Percentiles rank a stretch among this genome's conserved stretches.
Conservation (phyloP, 2,113 vertebrate species). For the Melanotaenia duboulayi region DNA sequence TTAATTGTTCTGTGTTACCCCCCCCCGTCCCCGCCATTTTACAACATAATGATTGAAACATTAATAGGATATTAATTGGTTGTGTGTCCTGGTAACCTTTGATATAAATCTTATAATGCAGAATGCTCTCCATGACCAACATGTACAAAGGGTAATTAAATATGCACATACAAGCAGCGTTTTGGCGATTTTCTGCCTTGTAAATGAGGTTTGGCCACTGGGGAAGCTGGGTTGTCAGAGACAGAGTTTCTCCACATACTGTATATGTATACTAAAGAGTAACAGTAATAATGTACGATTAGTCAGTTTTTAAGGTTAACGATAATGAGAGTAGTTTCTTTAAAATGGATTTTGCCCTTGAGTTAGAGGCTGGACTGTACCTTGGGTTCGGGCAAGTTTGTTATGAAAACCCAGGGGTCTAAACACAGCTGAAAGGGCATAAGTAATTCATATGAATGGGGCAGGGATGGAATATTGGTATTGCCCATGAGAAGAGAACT, state of each 20-base stretch:
- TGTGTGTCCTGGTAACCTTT: slow-evolving; percentile 81
- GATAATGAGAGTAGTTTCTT: slow-evolving; percentile 41
- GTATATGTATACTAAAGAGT: slow-evolving; percentile 1
- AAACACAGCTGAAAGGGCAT: slow-evolving; percentile 66
- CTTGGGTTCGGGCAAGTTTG: slow-evolving; percentile 57
- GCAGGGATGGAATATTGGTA: slow-evolving; percentile 49
- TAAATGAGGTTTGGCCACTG: slow-evolving; percentile 48
- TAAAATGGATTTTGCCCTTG: slow-evolving; percentile 68
- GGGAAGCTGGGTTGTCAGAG: slow-evolving; percentile 26
- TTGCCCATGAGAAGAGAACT: slow-evolving; percentile 72
- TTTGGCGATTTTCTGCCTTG: slow-evolving; percentile 57
- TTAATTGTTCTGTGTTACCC: slow-evolving; percentile 78
- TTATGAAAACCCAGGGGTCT: slow-evolving; percentile 62
- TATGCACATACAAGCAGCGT: slow-evolving; percentile 57
- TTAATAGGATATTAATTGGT: slow-evolving; percentile 80
- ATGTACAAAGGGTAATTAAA: slow-evolving; percentile 74
- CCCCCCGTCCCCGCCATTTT: slow-evolving; percentile 62
- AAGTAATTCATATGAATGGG: slow-evolving; percentile 62
- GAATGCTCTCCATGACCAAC: slow-evolving; percentile 69
- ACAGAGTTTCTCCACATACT: slow-evolving; percentile 4
- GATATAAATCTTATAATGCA: slow-evolving; percentile 79
- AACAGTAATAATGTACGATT: slow-evolving; percentile 5
- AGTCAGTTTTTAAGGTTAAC: slow-evolving; percentile 42
- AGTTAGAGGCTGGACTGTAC: slow-evolving; percentile 44
- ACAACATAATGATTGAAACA: slow-evolving; percentile 80